A percentile compares a stretch with the other conserved stretches of the same genome.
phyloP scores from a whole-genome alignment of 2,113 vertebrate genomes.

The Dolichotis patagonum region DNA sequence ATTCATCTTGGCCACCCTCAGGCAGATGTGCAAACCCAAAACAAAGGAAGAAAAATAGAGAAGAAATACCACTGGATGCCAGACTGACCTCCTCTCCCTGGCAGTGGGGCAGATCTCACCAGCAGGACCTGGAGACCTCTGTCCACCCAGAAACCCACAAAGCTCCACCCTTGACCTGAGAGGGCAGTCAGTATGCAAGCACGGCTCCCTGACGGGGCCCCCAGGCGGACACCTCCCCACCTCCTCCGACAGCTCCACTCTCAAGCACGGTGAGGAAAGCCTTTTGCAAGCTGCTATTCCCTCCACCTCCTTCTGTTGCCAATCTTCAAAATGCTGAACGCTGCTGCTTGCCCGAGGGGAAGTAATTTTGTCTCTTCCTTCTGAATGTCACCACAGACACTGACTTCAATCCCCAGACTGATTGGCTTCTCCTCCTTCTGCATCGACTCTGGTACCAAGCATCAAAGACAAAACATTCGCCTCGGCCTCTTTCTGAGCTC shows the following conservation, averaged over 20 bases:
- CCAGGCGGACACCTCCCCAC: accelerated
- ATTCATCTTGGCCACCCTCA: accelerated
- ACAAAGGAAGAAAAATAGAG: neutral
- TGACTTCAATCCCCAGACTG: neutral
- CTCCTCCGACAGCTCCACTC: accelerated
- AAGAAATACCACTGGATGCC: neutral
- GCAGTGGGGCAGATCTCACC: neutral
- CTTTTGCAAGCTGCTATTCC: accelerated
- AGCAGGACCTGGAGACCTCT: neutral
- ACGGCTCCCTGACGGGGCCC: accelerated
- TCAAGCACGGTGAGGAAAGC: neutral
- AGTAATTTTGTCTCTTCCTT: neutral
- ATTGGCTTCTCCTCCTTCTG: neutral
- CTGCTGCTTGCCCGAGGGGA: neutral
- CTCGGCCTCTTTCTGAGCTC: conserved; percentile 51
- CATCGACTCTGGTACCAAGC: neutral
- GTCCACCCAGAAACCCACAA: neutral
- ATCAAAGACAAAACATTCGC: neutral
- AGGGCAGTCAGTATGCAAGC: accelerated
- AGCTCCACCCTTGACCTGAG: neutral
- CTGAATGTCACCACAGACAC: neutral
- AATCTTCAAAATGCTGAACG: neutral
- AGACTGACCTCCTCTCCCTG: neutral
- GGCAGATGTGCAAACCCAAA: neutral
- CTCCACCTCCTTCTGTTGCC: neutral